Base-by-base conservation (phyloP, 2,113 vertebrate genomes). In the Solea solea region DNA sequence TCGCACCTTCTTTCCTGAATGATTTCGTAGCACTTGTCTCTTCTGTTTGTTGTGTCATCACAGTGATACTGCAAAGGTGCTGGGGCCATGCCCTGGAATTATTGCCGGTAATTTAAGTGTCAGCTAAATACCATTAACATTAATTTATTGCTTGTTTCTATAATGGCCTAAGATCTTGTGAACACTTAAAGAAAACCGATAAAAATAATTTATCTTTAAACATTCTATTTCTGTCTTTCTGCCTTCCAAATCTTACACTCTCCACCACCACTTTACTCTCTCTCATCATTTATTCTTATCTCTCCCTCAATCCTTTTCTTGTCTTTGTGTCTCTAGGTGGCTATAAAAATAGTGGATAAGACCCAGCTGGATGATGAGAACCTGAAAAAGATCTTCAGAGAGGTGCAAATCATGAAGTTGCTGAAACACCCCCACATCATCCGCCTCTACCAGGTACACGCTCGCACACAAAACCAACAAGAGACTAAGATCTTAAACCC, bases 321-420 rank as follows among this genome's bases (percentile, higher is more conserved):
- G 2, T 59, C 16, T 72, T 64, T 83, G 41, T 67, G 15, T 81
- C 71, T 83, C 64, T 84, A 99, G 98, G 98, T 99, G 83, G 98
- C 98, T 0, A 99, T 99, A 82, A 99, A 99, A 94, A 99, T 99
- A 40, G 98, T 99, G 64, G 98, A 99, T 78, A 99, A 99, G 91
- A 97, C 95, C 3, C 97, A 99, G 92, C 91, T 99, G 89, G 98
- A 99, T 39, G 97, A 99, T 40, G 98, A 99, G 90, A 99, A 99
- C 88, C 93, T 99, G 80, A 99, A 99, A 92, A 99, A 99, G 93
- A 99, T 99, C 71, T 99, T 98, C 86, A 92, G 98, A 79, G 98
- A 99, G 88, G 98, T 99, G 58, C 97, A 99, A 90, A 98, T 99
- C 78, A 99, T 99, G 97, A 99, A 99, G 94, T 95, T 99, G 96